These are phyloP conservation scores for Thysanoteuthis rhombus DNA, from an alignment of 2,888 invertebrate species.

Conservation along the genomic window DNA sequence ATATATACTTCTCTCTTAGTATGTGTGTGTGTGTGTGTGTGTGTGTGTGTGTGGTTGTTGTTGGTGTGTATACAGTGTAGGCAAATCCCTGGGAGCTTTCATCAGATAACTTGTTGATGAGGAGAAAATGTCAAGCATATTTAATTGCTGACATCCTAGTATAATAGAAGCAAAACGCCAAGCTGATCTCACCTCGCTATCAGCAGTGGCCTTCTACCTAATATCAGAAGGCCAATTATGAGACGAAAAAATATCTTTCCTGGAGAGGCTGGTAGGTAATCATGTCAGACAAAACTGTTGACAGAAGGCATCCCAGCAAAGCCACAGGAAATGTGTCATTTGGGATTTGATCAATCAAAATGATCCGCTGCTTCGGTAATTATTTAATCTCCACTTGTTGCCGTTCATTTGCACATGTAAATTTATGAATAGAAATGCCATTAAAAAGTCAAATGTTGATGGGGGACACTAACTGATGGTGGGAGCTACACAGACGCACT, in stretches of 20 bases:
- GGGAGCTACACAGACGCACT: neutral
- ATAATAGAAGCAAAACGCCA: neutral
- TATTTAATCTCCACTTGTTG: conserved; percentile 25
- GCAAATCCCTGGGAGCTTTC: neutral
- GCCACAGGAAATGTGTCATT: conserved; percentile 29
- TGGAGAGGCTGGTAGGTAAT: conserved; percentile 17
- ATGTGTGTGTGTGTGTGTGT: neutral
- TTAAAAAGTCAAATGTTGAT: conserved; percentile 28
- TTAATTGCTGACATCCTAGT: conserved; percentile 27
- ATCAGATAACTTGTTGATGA: conserved; percentile 12
- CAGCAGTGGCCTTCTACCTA: conserved; percentile 22
- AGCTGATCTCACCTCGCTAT: neutral
- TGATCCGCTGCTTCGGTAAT: conserved; percentile 15
- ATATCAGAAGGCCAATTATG: conserved; percentile 13
- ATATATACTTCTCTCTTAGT: neutral
- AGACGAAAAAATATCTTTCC: conserved; percentile 24
- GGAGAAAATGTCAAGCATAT: conserved; percentile 20
- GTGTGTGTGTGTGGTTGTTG: neutral
- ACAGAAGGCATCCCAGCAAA: conserved; percentile 15
- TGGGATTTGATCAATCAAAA: conserved; percentile 25
- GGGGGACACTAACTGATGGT: neutral
- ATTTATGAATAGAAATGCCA: conserved; percentile 28
- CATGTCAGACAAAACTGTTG: conserved; percentile 1
- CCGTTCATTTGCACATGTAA: conserved; percentile 30
- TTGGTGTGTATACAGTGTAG: neutral